Evolutionary conservation across 2,797 vertebrate genomes (phyloP).

Genomic region (Macropus fuliginosus): DNA sequence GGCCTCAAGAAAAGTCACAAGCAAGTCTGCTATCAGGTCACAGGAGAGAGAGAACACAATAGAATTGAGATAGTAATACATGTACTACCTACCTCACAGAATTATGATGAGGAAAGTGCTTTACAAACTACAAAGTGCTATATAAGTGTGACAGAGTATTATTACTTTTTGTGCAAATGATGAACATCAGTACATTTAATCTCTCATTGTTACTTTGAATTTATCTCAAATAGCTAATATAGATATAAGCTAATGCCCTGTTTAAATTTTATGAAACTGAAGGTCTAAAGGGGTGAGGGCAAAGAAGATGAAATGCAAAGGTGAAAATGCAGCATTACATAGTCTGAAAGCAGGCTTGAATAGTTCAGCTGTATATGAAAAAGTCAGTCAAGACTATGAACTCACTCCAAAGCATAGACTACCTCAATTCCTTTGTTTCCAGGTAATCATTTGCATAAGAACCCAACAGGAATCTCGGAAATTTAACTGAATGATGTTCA

Average conservation of each 20-base stretch:
- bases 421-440: background rate
- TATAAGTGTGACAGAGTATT: background rate
- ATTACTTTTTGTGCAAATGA: background rate
- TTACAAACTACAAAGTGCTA: background rate
- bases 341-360: background rate
- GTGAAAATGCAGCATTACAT: background rate
- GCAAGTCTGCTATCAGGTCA: background rate
- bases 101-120: background rate
- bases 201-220: background rate
- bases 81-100: background rate
- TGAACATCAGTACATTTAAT: background rate
- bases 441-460: background rate
- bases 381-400: background rate
- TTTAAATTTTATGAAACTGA: background rate
- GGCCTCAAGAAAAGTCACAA: background rate
- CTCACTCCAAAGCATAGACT: background rate
- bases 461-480: background rate
- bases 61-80: background rate
- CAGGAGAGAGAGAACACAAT: accelerated
- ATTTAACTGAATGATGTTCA: background rate
- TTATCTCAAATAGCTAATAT: background rate
- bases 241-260: background rate
- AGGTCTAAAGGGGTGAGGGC: background rate
- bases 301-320: background rate
- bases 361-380: background rate